These are phyloP conservation scores for Temnothorax longispinosus DNA, from an alignment of 1,140 invertebrate genomes.

Conservation along the genomic window DNA sequence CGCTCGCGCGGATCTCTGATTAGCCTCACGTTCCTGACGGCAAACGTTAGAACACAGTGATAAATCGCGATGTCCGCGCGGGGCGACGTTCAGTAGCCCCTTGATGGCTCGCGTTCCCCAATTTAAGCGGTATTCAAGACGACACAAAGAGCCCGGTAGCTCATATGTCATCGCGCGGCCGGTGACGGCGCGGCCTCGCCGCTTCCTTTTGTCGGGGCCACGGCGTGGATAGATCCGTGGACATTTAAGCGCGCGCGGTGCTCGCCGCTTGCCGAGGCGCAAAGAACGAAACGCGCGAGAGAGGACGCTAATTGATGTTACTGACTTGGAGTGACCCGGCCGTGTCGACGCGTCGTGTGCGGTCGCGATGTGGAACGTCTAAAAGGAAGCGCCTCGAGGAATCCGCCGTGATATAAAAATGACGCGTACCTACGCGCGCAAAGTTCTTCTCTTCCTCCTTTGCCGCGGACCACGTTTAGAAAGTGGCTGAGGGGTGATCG, in stretches of 20 bases:
- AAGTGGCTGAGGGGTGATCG: neutral
- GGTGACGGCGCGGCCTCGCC: constrained; percentile 59
- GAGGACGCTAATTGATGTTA: constrained; percentile 82
- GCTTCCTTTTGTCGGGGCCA: constrained; percentile 65
- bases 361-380: constrained; percentile 50
- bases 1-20: neutral
- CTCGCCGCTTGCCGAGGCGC: constrained; percentile 40
- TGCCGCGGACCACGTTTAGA: neutral
- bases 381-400: constrained; percentile 27
- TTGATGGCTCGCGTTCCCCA: constrained; percentile 74
- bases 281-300: constrained; percentile 69
- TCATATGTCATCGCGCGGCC: constrained; percentile 82
- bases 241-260: constrained; percentile 64
- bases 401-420: neutral
- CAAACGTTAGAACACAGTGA: constrained; percentile 53
- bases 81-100: constrained; percentile 75
- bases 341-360: constrained; percentile 73
- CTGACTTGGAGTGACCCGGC: constrained; percentile 64
- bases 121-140: constrained; percentile 83
- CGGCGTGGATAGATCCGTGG: constrained; percentile 69
- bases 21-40: constrained; percentile 8
- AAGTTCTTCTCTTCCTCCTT: neutral
- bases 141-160: constrained; percentile 81
- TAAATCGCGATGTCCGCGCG: constrained; percentile 72
- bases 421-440: neutral